Base-by-base conservation (phyloP, 1,140 invertebrate genomes). In the Cataglyphis hispanica region DNA sequence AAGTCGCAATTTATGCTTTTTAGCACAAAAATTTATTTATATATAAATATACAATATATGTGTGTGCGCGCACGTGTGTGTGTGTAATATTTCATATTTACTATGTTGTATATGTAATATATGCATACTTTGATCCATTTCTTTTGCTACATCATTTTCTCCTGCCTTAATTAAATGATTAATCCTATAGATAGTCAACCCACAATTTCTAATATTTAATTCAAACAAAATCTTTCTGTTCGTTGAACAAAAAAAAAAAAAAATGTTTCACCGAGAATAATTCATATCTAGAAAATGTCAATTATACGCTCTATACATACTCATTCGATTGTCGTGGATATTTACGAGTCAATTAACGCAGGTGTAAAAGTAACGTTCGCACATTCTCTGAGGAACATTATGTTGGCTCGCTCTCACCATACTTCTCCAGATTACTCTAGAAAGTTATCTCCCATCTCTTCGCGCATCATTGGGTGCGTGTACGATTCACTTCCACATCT, bases 401-500 rank as follows among this genome's bases (percentile, higher is more conserved):
- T 25, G 13, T 25, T n/a, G 8, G 5, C 16, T 76, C 25, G 34
- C 37, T 25, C 63, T 76, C 37, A 43, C 74, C 19, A 40, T 34
- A 64, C 31, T 64, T 61, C 8, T 76, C 53, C 61, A 43, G 43
- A 64, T 66, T 67, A 67, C 6, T 67, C 27, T 43, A 53, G 43
- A 34, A 53, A 66, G 40, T 7, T 76, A 76, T 63, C 61, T 67
- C 8, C 19, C n/a, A 37, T 67, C 13, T 25, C 37, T 50, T 16
- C 31, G 43, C 61, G 40, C 76, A 53, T 67, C 63, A 67, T 81
- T 37, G 27, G 37, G 19, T 22, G 31, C 16, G 22, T 40, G n/a
- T 6, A 10, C 46, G 46, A 58, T 58, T 25, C 11, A 43, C 61
- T 77, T 77, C 27, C 77, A 40, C 67, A 63, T 70, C 86, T 77